phyloP scores from a whole-genome alignment of 2,888 invertebrate genomes.

The Beris morrisii region DNA sequence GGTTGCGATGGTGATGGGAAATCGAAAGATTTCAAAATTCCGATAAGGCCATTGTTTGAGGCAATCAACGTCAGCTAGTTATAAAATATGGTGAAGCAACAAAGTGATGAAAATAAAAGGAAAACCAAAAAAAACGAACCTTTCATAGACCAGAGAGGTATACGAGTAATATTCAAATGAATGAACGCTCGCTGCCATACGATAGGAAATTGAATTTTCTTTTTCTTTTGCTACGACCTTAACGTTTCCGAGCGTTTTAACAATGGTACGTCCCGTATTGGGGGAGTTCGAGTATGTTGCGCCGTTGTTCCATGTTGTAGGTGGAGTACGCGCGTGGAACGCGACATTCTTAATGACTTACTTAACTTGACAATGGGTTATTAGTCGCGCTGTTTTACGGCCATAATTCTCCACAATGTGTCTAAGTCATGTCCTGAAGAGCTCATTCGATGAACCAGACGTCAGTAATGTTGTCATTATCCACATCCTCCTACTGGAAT shows the following conservation, averaged over 20 bases:
- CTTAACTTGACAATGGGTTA: constrained; percentile 37
- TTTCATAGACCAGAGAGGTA: background rate
- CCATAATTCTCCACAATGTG: constrained; percentile 31
- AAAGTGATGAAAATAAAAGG: constrained; percentile 21
- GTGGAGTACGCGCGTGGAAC: constrained; percentile 32
- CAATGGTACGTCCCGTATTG: constrained; percentile 3
- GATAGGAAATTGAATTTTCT: constrained; percentile 34
- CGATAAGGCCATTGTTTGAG: constrained; percentile 34
- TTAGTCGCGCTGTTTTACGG: constrained; percentile 34
- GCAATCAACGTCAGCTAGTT: constrained; percentile 28
- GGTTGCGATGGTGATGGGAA: constrained; percentile 19
- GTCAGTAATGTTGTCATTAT: constrained; percentile 24
- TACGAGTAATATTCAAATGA: constrained; percentile 11
- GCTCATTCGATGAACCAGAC: constrained; percentile 21
- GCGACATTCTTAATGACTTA: constrained; percentile 34
- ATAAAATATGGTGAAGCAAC: constrained; percentile 20
- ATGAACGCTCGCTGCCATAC: constrained; percentile 11
- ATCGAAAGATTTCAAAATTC: constrained; percentile 21
- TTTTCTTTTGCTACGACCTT: constrained; percentile 5
- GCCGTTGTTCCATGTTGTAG: background rate
- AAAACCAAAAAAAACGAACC: too few species aligned
- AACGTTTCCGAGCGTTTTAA: background rate
- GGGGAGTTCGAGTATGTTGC: background rate
- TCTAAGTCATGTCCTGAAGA: constrained; percentile 25
- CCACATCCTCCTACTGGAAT: constrained; percentile 31